phyloP scores from a whole-genome alignment of 1,140 invertebrate genomes.

The Euglossa dilemma region DNA sequence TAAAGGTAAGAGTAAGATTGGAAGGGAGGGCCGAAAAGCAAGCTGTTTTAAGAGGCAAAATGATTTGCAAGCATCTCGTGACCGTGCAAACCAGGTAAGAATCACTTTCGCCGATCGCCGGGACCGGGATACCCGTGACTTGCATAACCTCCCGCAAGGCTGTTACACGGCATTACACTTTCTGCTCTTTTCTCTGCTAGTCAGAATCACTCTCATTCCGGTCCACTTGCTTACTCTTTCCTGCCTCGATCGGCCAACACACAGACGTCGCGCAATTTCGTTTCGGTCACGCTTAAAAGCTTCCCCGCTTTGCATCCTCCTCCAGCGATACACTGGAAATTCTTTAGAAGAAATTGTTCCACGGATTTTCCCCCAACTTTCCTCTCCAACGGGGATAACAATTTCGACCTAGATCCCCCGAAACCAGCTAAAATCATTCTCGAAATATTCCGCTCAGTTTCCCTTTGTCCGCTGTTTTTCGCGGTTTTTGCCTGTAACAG shows the following conservation, averaged over 20 bases:
- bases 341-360: not conserved
- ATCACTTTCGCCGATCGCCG: slow-evolving; percentile 78
- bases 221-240: slow-evolving; percentile 39
- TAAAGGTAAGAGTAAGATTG: not conserved
- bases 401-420: not conserved
- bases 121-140: slow-evolving; percentile 59
- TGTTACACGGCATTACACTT: slow-evolving; percentile 65
- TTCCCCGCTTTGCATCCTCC: not conserved
- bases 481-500: not conserved
- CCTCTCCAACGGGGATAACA: not conserved
- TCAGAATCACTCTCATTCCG: slow-evolving; percentile 52
- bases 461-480: not conserved
- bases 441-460: not conserved
- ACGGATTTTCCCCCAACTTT: not conserved
- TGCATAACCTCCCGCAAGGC: slow-evolving; percentile 73
- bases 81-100: slow-evolving; percentile 54
- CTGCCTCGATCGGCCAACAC: not conserved
- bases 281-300: not conserved
- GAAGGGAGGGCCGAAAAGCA: not conserved
- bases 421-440: not conserved
- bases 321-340: not conserved
- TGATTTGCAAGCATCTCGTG: slow-evolving; percentile 19
- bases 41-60: not conserved
- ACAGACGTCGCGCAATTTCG: not conserved
- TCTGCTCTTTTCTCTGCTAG: slow-evolving; percentile 42